Percentiles rank a stretch among this genome's conserved stretches.
phyloP scores from a whole-genome alignment of 2,113 vertebrate species.

The Xiphophorus hellerii region DNA sequence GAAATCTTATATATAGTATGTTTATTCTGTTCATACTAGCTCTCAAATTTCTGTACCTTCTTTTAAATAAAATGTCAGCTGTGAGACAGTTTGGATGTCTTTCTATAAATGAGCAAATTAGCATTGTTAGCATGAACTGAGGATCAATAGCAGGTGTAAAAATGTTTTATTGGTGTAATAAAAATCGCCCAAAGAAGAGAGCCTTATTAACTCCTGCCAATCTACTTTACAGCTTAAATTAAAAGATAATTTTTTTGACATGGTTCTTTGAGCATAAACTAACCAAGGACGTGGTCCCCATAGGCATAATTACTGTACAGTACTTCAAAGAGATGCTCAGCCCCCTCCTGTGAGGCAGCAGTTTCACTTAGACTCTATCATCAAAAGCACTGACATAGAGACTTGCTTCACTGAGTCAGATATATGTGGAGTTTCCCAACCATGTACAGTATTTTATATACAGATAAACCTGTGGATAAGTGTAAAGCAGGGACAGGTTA shows the following conservation, averaged over 20 bases:
- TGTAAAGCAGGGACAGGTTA: no score
- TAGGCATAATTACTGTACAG: constrained; percentile 63
- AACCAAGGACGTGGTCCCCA: constrained; percentile 45
- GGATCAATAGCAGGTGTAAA: background rate
- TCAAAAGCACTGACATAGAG: no score
- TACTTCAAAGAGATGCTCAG: constrained; percentile 56
- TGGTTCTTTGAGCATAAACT: background rate
- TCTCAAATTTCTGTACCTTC: background rate
- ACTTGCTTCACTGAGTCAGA: no score
- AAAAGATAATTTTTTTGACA: background rate
- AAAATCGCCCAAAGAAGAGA: background rate
- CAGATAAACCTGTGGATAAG: no score
- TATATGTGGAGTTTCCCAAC: no score
- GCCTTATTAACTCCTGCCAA: background rate
- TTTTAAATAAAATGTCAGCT: background rate
- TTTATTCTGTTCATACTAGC: background rate
- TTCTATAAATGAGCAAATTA: background rate
- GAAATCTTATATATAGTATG: background rate
- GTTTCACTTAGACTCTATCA: background rate
- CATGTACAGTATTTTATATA: no score
- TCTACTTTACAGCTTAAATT: background rate
- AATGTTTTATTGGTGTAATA: background rate
- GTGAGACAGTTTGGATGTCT: background rate
- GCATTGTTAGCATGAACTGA: background rate
- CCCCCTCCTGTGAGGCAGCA: constrained; percentile 4